A percentile compares a stretch with the other conserved stretches of the same genome.
These are phyloP conservation scores for Drosophila prostipennis DNA, from an alignment of 2,888 invertebrate species.

Conservation along the genomic window DNA sequence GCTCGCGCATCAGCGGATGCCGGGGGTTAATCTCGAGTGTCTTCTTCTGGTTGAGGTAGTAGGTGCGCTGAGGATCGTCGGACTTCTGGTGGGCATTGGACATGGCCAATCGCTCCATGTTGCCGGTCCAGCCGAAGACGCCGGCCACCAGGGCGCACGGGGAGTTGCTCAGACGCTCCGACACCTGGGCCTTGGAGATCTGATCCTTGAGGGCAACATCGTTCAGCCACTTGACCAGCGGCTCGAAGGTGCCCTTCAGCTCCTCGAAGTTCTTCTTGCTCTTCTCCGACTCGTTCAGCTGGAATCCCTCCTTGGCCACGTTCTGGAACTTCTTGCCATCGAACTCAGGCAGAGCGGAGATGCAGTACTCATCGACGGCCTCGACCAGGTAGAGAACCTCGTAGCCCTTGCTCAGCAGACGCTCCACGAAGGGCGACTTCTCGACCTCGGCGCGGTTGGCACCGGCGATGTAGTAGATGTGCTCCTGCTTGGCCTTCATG, in stretches of 20 bases:
- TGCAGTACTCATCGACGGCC: slow-evolving; percentile 99
- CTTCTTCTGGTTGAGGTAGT: slow-evolving; percentile 97
- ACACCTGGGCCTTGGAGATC: slow-evolving; percentile 92
- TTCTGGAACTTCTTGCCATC: slow-evolving; percentile 99
- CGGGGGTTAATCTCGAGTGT: slow-evolving; percentile 98
- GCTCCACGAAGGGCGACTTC: slow-evolving; percentile 97
- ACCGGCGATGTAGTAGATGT: slow-evolving; percentile 98
- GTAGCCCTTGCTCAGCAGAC: slow-evolving; percentile 95
- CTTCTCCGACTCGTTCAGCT: slow-evolving; percentile 89
- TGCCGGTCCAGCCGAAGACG: slow-evolving; percentile 99
- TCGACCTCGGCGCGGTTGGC: slow-evolving; percentile 93
- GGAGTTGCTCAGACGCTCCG: slow-evolving; percentile 94
- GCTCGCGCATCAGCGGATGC: slow-evolving; percentile 97
- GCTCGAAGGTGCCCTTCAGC: slow-evolving; percentile 92
- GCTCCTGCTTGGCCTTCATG: slow-evolving; percentile 97
- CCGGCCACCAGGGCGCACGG: slow-evolving; percentile 98
- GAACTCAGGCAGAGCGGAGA: slow-evolving; percentile 98
- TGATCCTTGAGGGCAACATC: slow-evolving; percentile 92
- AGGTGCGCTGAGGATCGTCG: slow-evolving; percentile 94
- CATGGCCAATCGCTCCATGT: slow-evolving; percentile 98
- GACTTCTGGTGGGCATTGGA: slow-evolving; percentile 98
- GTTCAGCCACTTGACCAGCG: slow-evolving; percentile 95
- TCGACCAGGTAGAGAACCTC: slow-evolving; percentile 97
- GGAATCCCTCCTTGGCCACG: slow-evolving; percentile 98
- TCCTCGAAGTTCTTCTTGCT: slow-evolving; percentile 91